A percentile compares a stretch with the other conserved stretches of the same genome.
These are phyloP conservation scores for Tapirus indicus DNA, from an alignment of 2,797 vertebrate species.

Conservation along the genomic window DNA sequence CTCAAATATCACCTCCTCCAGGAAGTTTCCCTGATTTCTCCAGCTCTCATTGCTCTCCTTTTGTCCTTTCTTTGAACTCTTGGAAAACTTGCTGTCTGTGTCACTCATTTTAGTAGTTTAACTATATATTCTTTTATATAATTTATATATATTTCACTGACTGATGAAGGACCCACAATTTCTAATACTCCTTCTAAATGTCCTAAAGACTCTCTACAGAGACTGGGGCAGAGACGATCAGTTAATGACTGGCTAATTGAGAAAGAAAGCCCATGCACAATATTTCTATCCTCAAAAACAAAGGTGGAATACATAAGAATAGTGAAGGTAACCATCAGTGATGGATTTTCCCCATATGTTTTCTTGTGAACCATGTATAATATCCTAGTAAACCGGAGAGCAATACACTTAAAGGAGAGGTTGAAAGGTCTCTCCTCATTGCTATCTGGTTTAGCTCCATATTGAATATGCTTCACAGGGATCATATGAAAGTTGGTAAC, in stretches of 20 bases:
- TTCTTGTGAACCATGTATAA: neutral
- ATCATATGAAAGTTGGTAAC: neutral
- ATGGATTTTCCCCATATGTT: neutral
- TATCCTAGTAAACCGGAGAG: neutral
- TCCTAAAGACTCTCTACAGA: neutral
- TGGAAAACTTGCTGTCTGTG: neutral
- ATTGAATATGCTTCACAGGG: neutral
- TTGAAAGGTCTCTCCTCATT: neutral
- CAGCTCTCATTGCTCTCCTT: neutral
- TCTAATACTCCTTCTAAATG: neutral
- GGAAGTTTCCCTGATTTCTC: neutral
- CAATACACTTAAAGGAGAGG: neutral
- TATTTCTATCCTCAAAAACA: neutral
- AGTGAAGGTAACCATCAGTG: neutral
- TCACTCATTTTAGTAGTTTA: neutral
- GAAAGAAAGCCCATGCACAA: neutral
- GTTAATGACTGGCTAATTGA: neutral
- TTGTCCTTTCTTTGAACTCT: neutral
- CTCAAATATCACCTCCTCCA: neutral
- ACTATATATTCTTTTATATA: neutral
- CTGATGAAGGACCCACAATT: neutral
- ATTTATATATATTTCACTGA: neutral
- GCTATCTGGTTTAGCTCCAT: neutral
- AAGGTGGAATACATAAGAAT: neutral
- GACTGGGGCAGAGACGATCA: neutral